These are phyloP conservation scores for Fregetta grallaria DNA, from an alignment of 2,113 vertebrate genomes.

Conservation along the genomic window DNA sequence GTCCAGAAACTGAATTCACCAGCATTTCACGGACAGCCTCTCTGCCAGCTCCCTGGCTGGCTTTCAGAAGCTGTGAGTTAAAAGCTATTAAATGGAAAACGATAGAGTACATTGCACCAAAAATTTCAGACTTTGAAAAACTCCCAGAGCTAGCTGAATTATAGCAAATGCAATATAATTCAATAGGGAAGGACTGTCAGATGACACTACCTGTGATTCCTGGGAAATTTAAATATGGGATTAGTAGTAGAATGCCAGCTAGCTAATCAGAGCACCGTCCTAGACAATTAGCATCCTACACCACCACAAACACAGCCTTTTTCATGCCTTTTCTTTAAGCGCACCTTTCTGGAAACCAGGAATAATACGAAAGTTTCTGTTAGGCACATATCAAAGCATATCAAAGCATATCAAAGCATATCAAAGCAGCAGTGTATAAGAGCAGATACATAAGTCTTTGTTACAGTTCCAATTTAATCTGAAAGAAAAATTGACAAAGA, in stretches of 20 bases:
- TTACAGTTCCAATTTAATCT: background rate
- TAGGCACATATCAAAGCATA: background rate
- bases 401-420: too few relatives aligned
- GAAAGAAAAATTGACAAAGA: constrained; percentile 56
- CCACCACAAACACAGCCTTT: background rate
- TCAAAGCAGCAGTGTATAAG: background rate
- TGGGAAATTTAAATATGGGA: background rate
- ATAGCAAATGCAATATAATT: background rate
- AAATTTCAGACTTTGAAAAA: background rate
- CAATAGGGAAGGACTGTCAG: background rate
- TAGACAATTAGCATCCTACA: background rate
- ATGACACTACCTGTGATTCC: background rate
- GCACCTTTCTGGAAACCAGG: background rate
- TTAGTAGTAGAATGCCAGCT: background rate
- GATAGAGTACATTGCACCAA: background rate
- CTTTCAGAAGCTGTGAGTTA: constrained; percentile 3
- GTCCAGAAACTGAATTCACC: background rate
- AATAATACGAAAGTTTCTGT: background rate
- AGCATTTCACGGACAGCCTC: background rate
- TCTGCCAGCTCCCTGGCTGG: background rate
- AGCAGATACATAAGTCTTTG: background rate
- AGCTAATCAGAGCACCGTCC: background rate
- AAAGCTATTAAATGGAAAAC: background rate
- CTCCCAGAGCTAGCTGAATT: background rate
- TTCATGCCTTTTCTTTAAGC: background rate